These are phyloP conservation scores for Coleophora flavipennella DNA, from an alignment of 2,888 invertebrate species.

Conservation along the genomic window DNA sequence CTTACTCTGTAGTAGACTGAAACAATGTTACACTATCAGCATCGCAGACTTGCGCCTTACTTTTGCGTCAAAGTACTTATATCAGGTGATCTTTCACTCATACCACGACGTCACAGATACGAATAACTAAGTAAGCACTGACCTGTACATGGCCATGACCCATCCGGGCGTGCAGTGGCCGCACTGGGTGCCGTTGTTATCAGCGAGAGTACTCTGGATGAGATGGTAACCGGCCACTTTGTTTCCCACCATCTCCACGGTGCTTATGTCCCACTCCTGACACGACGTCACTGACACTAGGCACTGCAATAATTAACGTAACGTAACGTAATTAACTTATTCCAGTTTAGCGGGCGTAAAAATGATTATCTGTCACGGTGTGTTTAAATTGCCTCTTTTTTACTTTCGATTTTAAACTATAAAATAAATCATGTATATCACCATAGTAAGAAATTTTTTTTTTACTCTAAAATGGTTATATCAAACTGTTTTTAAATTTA, in stretches of 20 bases:
- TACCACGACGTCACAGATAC: background rate
- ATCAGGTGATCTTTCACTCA: background rate
- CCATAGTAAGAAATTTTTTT: too few relatives aligned
- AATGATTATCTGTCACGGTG: too few relatives aligned
- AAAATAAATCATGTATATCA: too few relatives aligned
- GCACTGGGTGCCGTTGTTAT: slow-evolving; percentile 79
- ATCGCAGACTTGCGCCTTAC: background rate
- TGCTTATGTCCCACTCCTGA: slow-evolving; percentile 77
- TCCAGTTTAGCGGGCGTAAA: too few relatives aligned
- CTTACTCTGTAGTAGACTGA: slow-evolving; percentile 24
- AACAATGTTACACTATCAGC: slow-evolving; percentile 4
- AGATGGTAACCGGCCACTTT: slow-evolving; percentile 76
- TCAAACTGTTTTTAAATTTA: too few relatives aligned
- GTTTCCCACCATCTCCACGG: slow-evolving; percentile 80
- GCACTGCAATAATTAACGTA: slow-evolving; percentile 53
- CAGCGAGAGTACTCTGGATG: slow-evolving; percentile 74
- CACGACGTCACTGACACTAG: slow-evolving; percentile 74
- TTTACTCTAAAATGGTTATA: too few relatives aligned
- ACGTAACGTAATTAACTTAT: too few relatives aligned
- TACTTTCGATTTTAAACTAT: too few relatives aligned
- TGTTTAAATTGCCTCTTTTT: too few relatives aligned
- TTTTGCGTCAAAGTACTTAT: background rate
- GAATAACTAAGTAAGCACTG: slow-evolving; percentile 10
- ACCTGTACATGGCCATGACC: slow-evolving; percentile 83
- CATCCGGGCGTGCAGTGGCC: slow-evolving; percentile 84